These are phyloP conservation scores for Platorchestia sp. DNA, from an alignment of 1,140 invertebrate species.

Conservation along the genomic window DNA sequence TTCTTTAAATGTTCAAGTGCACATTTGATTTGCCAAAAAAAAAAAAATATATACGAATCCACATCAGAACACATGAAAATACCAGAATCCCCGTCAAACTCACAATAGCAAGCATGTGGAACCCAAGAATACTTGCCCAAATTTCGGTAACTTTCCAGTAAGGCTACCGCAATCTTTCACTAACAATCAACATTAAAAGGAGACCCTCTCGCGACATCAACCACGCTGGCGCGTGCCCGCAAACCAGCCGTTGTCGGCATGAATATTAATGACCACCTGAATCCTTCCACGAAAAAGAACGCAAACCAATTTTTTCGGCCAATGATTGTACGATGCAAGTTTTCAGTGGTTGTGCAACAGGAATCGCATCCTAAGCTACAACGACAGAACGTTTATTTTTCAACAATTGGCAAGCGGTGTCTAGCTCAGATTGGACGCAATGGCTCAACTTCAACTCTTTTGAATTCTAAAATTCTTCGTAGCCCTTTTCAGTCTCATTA, in stretches of 20 bases:
- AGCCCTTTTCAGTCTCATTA: neutral
- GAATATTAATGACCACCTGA: constrained; percentile 38
- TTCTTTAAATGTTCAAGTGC: too few relatives aligned
- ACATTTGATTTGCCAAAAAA: too few relatives aligned
- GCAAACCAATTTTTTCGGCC: neutral
- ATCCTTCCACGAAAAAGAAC: neutral
- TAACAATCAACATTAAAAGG: neutral
- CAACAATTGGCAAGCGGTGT: too few relatives aligned
- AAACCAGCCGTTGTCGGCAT: neutral
- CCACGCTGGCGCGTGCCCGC: neutral
- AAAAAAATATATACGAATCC: too few relatives aligned
- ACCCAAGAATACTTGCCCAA: neutral
- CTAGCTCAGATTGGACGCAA: neutral
- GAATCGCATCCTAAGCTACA: neutral
- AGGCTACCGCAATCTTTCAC: neutral
- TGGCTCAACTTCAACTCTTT: neutral
- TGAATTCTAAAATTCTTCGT: neutral
- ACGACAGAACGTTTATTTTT: neutral
- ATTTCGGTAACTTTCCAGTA: neutral
- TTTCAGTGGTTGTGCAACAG: neutral
- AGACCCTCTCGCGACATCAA: neutral
- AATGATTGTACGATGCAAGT: neutral
- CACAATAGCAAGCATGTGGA: too few relatives aligned
- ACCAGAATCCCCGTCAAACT: too few relatives aligned
- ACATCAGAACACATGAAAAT: too few relatives aligned